Percentiles rank a stretch among this genome's conserved stretches.
Conservation (phyloP, 2,797 vertebrate species). For the Scleropages formosus region DNA sequence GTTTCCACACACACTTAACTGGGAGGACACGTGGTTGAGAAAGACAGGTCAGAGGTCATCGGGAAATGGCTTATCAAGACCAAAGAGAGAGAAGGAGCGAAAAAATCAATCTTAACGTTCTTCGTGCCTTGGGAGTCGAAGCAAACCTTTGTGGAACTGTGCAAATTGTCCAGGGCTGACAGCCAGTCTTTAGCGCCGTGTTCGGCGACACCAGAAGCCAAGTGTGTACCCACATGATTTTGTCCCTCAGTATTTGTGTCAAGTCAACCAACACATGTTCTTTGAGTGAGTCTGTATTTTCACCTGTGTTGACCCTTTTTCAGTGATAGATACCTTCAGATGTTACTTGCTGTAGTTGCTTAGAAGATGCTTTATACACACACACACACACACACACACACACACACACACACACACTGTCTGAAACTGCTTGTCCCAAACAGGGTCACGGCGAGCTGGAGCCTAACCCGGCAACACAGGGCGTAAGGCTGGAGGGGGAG, state of each 20-base stretch:
- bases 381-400: no score
- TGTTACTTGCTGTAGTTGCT: no score
- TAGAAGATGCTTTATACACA: no score
- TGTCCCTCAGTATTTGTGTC: not conserved
- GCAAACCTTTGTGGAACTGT: not conserved
- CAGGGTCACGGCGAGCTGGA: no score
- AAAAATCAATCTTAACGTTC: conserved; percentile 23
- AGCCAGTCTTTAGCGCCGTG: not conserved
- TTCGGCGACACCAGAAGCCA: not conserved
- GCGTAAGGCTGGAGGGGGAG: no score
- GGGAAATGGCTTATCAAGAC: conserved; percentile 23
- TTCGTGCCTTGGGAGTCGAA: not conserved
- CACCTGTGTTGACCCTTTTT: no score
- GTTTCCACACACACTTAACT: not conserved
- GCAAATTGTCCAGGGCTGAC: not conserved
- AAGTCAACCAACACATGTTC: no score
- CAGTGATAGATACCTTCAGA: no score
- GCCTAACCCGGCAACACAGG: no score
- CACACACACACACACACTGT: no score
- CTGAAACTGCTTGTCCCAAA: no score
- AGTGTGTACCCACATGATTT: not conserved
- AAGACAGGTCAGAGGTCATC: conserved; percentile 35
- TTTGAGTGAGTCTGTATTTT: no score
- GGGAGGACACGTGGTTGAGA: not conserved
- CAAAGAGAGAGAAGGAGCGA: not conserved